Evolutionary conservation across 2,888 invertebrate species (phyloP).

Genomic region (Melangyna quadrimaculata): DNA sequence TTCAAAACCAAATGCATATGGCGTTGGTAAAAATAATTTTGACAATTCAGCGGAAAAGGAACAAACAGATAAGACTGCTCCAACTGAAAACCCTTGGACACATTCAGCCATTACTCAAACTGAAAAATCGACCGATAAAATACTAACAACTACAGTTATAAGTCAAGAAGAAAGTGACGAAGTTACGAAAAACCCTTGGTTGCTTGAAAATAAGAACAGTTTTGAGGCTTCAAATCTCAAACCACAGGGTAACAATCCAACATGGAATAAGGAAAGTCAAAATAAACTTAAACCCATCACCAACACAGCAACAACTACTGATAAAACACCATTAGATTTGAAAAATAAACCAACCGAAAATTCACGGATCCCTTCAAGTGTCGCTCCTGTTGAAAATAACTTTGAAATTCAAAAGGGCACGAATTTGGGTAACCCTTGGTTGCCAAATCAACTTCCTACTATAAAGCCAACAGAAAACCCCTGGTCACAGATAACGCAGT

Average conservation of each 20-base stretch:
- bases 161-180: not conserved
- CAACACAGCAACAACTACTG: not conserved
- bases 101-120: slow-evolving; percentile 16
- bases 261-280: not conserved
- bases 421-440: not conserved
- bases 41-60: slow-evolving; percentile 32
- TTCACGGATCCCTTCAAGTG: not conserved
- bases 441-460: slow-evolving; percentile 61
- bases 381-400: not conserved
- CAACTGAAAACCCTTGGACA: slow-evolving; percentile 21
- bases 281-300: slow-evolving; percentile 1
- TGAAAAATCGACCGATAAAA: not conserved
- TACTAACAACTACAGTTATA: not conserved
- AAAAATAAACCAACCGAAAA: not conserved
- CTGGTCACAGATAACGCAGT: slow-evolving; percentile 83
- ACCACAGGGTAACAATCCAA: not conserved
- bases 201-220: not conserved
- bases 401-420: not conserved
- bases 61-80: not conserved
- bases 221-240: not conserved
- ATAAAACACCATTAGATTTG: not conserved
- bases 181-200: slow-evolving; percentile 19
- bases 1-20: slow-evolving; percentile 52
- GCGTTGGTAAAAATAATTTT: slow-evolving; percentile 17
- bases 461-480: slow-evolving; percentile 79